These are phyloP conservation scores for Platypus cylindrus DNA, from an alignment of 2,888 invertebrate genomes.

Conservation along the genomic window DNA sequence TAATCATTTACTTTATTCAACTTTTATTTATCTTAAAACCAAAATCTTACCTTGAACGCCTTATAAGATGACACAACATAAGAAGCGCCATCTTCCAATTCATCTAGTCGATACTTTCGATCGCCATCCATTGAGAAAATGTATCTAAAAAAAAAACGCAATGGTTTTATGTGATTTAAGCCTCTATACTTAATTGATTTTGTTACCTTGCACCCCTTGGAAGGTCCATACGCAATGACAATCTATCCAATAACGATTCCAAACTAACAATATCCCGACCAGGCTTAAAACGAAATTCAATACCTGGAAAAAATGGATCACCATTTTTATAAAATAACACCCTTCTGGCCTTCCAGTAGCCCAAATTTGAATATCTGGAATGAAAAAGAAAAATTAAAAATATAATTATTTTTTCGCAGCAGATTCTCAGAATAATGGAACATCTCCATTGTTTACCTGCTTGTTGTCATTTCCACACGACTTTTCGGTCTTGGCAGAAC, in stretches of 20 bases:
- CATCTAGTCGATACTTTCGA: slow-evolving; percentile 69
- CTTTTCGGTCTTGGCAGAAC: slow-evolving; percentile 42
- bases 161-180: background rate
- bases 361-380: slow-evolving; percentile 43
- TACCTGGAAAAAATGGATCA: slow-evolving; percentile 81
- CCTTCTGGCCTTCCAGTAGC: slow-evolving; percentile 76
- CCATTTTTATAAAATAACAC: slow-evolving; percentile 90
- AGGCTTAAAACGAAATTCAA: slow-evolving; percentile 77
- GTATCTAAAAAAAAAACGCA: slow-evolving; percentile 40
- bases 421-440: no score
- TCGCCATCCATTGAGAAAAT: slow-evolving; percentile 88
- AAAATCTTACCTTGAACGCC: slow-evolving; percentile 72
- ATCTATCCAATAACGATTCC: slow-evolving; percentile 73
- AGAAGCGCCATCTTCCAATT: slow-evolving; percentile 79
- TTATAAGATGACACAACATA: slow-evolving; percentile 90
- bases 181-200: background rate
- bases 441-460: no score
- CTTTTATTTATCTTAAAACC: no score
- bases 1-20: no score
- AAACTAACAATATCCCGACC: slow-evolving; percentile 77
- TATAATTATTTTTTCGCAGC: no score
- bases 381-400: background rate
- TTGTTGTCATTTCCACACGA: slow-evolving; percentile 40
- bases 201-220: slow-evolving; percentile 58
- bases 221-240: slow-evolving; percentile 77